Conservation (phyloP, 2,797 vertebrate genomes). For the Phrynocephalus guinanensis region DNA sequence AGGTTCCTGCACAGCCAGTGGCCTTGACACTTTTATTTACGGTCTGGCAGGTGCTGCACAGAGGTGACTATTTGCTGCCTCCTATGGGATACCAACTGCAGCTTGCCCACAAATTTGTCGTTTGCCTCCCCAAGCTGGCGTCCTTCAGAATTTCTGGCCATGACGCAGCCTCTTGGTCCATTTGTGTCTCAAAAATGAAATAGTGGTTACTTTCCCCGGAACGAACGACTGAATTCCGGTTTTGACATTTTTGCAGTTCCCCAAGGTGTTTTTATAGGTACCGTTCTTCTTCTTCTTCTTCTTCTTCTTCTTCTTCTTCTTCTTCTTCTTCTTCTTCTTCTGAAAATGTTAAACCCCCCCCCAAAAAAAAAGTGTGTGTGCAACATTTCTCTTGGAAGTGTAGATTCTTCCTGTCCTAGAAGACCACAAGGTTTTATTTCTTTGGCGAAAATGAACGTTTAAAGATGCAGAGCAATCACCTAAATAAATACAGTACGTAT, state of each 20-base stretch:
- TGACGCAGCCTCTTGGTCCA: too few species aligned
- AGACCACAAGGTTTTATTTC: background rate
- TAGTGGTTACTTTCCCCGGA: rapidly evolving
- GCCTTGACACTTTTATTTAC: conserved; percentile 23
- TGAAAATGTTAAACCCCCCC: too few species aligned
- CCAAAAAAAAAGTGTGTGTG: too few species aligned
- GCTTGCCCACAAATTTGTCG: background rate
- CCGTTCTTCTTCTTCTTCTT: too few species aligned
- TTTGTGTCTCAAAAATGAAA: background rate
- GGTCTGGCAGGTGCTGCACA: background rate
- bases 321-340: too few species aligned
- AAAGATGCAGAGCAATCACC: too few species aligned
- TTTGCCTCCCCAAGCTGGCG: background rate
- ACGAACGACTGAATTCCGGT: background rate
- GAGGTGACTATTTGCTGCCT: background rate
- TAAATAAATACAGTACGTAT: too few species aligned
- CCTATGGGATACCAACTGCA: background rate
- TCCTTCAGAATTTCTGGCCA: background rate
- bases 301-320: too few species aligned
- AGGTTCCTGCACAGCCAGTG: background rate
- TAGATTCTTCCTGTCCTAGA: background rate
- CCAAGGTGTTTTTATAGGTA: background rate
- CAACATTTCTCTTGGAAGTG: background rate
- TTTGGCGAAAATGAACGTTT: background rate
- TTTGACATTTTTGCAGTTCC: background rate